phyloP scores from a whole-genome alignment of 2,113 vertebrate genomes.

The Cromileptes altivelis region DNA sequence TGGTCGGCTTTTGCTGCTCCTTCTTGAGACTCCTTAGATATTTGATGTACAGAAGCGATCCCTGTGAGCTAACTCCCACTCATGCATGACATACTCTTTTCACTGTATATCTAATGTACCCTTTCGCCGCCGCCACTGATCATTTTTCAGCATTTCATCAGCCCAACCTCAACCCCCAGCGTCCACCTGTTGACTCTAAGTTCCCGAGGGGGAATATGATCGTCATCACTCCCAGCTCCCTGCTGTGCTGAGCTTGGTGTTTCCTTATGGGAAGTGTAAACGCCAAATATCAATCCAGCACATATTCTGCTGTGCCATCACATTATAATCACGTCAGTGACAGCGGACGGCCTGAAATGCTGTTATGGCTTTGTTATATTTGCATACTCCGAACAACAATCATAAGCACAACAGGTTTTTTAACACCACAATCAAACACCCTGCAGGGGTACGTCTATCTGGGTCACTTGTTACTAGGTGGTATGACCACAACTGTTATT shows the following conservation, averaged over 20 bases:
- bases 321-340: background rate
- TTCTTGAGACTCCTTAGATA: background rate
- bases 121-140: background rate
- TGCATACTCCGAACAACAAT: slow-evolving; percentile 10
- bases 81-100: background rate
- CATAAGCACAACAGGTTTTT: slow-evolving; percentile 9
- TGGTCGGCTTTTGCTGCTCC: background rate
- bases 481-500: slow-evolving; percentile 26
- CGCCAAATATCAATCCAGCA: background rate
- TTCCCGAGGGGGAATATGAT: background rate
- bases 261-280: background rate
- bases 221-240: background rate
- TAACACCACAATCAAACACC: slow-evolving; percentile 29
- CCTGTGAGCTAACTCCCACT: background rate
- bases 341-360: background rate
- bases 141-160: background rate
- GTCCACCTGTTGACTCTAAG: slow-evolving; percentile 1
- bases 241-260: slow-evolving; percentile 5
- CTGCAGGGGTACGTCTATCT: slow-evolving; percentile 5
- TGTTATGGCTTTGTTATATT: slow-evolving; percentile 8
- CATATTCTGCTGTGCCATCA: slow-evolving; percentile 1
- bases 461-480: slow-evolving; percentile 19
- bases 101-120: background rate
- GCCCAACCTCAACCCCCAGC: background rate
- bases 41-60: background rate